Conservation (phyloP, 2,113 vertebrate species). For the Pterophyllum scalare region DNA sequence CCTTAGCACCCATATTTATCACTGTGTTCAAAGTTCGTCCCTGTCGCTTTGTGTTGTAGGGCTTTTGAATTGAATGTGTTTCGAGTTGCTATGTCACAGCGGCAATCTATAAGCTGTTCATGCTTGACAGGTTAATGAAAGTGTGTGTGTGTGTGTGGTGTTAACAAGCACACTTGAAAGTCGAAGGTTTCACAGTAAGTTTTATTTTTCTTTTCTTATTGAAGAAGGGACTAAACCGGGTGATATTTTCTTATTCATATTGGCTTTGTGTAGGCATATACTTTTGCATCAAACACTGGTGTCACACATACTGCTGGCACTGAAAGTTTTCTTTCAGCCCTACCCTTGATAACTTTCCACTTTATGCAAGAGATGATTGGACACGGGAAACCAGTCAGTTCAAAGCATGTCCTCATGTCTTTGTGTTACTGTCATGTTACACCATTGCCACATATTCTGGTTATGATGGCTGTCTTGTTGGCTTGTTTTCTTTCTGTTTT, state of each 20-base stretch:
- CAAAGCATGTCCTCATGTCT: neutral
- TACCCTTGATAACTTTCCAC: neutral
- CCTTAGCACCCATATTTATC: neutral
- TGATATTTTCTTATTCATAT: neutral
- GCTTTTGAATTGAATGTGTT: neutral
- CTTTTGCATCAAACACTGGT: neutral
- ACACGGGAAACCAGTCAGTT: neutral
- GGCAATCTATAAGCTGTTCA: neutral
- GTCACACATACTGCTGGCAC: slow-evolving; percentile 20
- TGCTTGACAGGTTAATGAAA: neutral
- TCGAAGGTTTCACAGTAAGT: neutral
- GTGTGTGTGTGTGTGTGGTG: neutral
- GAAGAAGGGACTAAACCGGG: slow-evolving; percentile 28
- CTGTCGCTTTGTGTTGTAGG: neutral
- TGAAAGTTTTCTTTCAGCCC: neutral
- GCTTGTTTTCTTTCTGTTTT: neutral
- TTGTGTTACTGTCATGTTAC: neutral
- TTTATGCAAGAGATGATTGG: neutral
- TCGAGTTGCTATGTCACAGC: neutral
- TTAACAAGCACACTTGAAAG: slow-evolving; percentile 19
- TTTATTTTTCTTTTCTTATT: neutral
- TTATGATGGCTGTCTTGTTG: neutral
- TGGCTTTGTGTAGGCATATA: neutral
- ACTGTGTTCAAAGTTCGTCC: slow-evolving; percentile 1
- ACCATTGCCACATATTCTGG: neutral